Evolutionary conservation across 2,888 invertebrate species (phyloP), one percentile per base, ranked within the genome.

Genomic region (Eupeodes latifasciatus): DNA sequence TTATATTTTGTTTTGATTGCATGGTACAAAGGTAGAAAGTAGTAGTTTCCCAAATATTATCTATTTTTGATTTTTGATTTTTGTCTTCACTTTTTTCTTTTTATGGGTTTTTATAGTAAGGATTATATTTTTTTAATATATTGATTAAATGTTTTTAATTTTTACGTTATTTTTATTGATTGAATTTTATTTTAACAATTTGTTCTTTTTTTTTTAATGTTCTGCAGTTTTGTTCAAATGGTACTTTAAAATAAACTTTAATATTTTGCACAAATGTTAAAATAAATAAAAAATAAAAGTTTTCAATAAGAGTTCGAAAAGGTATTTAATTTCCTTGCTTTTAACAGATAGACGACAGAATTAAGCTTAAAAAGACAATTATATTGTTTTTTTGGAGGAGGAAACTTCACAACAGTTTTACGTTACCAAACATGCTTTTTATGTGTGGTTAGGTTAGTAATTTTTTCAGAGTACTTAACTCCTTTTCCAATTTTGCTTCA

Each of bases 11-110:
- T 85, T 81, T 62, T 81, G 76, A 74, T 84, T 81, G 88, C 85
- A 88, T 78, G 81, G 88, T 88, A 88, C 57, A 88, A 88, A 88
- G 88, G 88, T 88, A 85, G 85, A 88, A 88, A 88, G 88, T 88
- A 27, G 27, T 40, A 88, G 87, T 84, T 87, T 80, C 47, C 72
- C 40, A 59, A 66, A 83, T 78, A 78, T 67, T 64, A 47, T 59
- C 51, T 67, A 59, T 49, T 61, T 69, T 83, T 44, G n/a, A 59
- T 49, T 61, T 69, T 83, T 44, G n/a, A 14, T 4, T 47, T 19
- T 19, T 27, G 1, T 27, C 47, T 19, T 55, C 16, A 12, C 49
- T 19, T n/a, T n/a, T 75, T 82, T 55, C 53, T 6, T 81, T 51
- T 44, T 49, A 34, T 36, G 7, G 14, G 9, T 59, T 59, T 14